Conservation (phyloP, 2,113 vertebrate genomes). For the Mesembrinibis cayennensis region DNA sequence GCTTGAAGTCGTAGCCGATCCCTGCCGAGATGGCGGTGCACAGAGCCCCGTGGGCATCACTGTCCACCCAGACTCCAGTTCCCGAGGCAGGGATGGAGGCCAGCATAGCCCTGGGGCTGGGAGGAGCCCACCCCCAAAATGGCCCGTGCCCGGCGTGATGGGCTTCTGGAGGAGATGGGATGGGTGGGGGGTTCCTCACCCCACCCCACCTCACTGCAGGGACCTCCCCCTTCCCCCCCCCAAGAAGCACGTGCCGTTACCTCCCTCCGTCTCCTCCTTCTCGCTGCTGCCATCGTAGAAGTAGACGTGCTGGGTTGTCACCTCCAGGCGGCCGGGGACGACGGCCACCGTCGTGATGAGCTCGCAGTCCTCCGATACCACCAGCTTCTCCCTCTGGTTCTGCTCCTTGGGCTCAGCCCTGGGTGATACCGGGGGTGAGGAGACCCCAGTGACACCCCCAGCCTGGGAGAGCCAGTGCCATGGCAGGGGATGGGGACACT, state of each 20-base stretch:
- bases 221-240: no score
- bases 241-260: background rate
- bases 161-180: background rate
- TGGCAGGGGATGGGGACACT: slow-evolving; percentile 51
- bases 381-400: slow-evolving; percentile 90
- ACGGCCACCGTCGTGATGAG: slow-evolving; percentile 92
- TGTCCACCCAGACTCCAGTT: accelerated
- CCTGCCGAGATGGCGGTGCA: slow-evolving; percentile 59
- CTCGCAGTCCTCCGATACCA: slow-evolving; percentile 94
- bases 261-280: slow-evolving; percentile 95
- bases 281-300: slow-evolving; percentile 92
- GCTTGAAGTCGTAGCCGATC: slow-evolving; percentile 93
- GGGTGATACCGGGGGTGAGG: background rate
- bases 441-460: accelerated
- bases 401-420: slow-evolving; percentile 87
- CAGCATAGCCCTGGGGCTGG: background rate
- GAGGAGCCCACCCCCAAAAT: background rate
- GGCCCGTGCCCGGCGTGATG: accelerated
- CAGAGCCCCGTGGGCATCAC: accelerated
- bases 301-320: slow-evolving; percentile 94
- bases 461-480: accelerated
- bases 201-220: background rate
- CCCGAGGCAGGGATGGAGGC: accelerated
- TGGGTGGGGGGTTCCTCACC: background rate
- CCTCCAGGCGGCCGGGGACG: slow-evolving; percentile 88